phyloP scores from a whole-genome alignment of 1,140 invertebrate genomes.

The Lucilia sericata region DNA sequence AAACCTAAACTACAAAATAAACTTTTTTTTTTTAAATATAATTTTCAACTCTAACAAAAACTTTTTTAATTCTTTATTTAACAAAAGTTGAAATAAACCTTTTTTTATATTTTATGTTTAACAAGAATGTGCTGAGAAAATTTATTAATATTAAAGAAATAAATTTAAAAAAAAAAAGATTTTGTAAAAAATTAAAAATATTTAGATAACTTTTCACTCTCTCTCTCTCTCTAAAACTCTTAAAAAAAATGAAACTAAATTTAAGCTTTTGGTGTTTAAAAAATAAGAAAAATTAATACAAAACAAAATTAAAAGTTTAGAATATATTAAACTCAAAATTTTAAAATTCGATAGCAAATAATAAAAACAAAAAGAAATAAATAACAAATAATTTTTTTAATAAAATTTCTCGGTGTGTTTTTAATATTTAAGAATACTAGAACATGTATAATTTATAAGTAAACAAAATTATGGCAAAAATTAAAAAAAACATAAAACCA shows the following conservation, averaged over 20 bases:
- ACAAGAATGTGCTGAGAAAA: slow-evolving; percentile 37
- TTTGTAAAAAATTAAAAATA: slow-evolving; percentile 42
- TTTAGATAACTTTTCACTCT: slow-evolving; percentile 32
- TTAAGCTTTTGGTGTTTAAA: slow-evolving; percentile 69
- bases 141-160: slow-evolving; percentile 43
- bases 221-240: not conserved
- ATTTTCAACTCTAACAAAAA: slow-evolving; percentile 8
- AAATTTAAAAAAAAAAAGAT: slow-evolving; percentile 43
- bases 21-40: not conserved
- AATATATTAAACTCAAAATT: slow-evolving; percentile 39
- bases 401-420: slow-evolving; percentile 39
- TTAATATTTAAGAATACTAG: slow-evolving; percentile 45
- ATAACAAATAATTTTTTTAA: slow-evolving; percentile 41
- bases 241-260: slow-evolving; percentile 60
- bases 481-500: slow-evolving; percentile 48
- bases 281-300: slow-evolving; percentile 55
- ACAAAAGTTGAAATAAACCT: slow-evolving; percentile 26
- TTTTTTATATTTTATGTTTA: slow-evolving; percentile 14
- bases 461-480: slow-evolving; percentile 52
- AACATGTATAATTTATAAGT: slow-evolving; percentile 44
- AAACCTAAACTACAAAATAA: not conserved
- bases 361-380: slow-evolving; percentile 46
- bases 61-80: slow-evolving; percentile 23
- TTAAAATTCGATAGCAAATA: slow-evolving; percentile 35
- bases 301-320: slow-evolving; percentile 49